Percentiles rank a stretch among this genome's conserved stretches.
phyloP scores from a whole-genome alignment of 2,888 invertebrate genomes.

The Serripes groenlandicus region DNA sequence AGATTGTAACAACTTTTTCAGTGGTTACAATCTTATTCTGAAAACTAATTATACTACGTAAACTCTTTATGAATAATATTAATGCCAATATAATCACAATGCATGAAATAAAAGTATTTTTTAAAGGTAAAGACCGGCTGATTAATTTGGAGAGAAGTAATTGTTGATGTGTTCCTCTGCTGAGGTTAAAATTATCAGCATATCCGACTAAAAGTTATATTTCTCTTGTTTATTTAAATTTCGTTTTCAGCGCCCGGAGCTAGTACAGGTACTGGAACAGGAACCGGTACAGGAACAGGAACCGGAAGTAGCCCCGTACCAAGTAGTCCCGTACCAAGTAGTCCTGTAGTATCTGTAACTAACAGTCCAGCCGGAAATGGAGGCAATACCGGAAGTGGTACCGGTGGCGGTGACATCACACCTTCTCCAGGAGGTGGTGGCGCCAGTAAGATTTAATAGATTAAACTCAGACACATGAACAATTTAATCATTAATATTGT shows the following conservation, averaged over 20 bases:
- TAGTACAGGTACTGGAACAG: constrained; percentile 3
- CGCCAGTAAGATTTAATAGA: constrained; percentile 6
- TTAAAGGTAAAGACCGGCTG: too few species aligned
- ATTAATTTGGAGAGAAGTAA: too few species aligned
- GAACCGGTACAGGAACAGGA: background rate
- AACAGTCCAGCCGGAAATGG: constrained; percentile 6
- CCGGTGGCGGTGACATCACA: background rate
- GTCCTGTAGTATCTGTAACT: background rate
- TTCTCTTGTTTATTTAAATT: background rate
- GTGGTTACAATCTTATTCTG: too few species aligned
- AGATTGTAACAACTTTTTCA: too few species aligned
- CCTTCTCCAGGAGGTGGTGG: constrained; percentile 9
- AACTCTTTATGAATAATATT: too few species aligned
- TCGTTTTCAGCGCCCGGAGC: background rate
- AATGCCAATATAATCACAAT: too few species aligned
- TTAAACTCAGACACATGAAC: too few species aligned
- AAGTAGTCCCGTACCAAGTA: background rate
- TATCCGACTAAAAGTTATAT: background rate
- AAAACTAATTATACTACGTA: too few species aligned
- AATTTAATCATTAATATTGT: too few species aligned
- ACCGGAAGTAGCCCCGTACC: background rate
- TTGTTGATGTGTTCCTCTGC: too few species aligned
- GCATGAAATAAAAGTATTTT: too few species aligned
- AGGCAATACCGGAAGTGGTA: constrained; percentile 12
- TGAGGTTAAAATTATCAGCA: too few species aligned